Evolutionary conservation across 2,888 invertebrate genomes (phyloP), one percentile per base, ranked within the genome.

Genomic region (Onthophagus sagittarius): DNA sequence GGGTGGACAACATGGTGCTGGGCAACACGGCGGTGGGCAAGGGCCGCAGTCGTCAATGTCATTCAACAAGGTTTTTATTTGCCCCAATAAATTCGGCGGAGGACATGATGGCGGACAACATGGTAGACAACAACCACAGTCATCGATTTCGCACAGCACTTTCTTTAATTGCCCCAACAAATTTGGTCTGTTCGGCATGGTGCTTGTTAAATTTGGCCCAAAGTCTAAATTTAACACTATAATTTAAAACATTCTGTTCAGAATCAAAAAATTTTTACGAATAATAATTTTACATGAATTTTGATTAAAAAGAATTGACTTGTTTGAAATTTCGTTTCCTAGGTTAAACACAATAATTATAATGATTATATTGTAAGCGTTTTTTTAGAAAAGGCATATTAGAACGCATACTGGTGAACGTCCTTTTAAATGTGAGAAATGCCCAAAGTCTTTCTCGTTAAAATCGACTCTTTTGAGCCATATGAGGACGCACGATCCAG

Each of bases 361-460:
- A 62, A 14, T 23, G n/a, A n/a, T n/a, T n/a, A n/a, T 31, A 3
- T 33, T 62, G n/a, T 65, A 65, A 31, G 53, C 65, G 70, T 74
- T 73, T 73, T 6, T 83, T 71, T 71, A 85, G 84, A 87, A 88
- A 67, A 86, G 92, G 1, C 92, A 92, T 80, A 85, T 90, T 69
- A 84, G 92, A 63, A 90, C 89, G 3, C 92, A 92, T 81, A 92
- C 91, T 0, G 90, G 90, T 0, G 92, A 92, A 82, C 88, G 88
- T 77, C 93, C 93, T 0, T 93, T 88, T 83, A 86, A 84, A 64
- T 89, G 89, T 76, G 82, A 86, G 62, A 84, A 83, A 76, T 89
- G 89, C 77, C 84, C 82, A 11, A 89, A 88, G 79, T 86, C 85
- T 62, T 92, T 92, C 79, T 88, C 91, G 0, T 88, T 92, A 2